Conservation (phyloP, 2,113 vertebrate genomes). For the Pachyramphus minor region DNA sequence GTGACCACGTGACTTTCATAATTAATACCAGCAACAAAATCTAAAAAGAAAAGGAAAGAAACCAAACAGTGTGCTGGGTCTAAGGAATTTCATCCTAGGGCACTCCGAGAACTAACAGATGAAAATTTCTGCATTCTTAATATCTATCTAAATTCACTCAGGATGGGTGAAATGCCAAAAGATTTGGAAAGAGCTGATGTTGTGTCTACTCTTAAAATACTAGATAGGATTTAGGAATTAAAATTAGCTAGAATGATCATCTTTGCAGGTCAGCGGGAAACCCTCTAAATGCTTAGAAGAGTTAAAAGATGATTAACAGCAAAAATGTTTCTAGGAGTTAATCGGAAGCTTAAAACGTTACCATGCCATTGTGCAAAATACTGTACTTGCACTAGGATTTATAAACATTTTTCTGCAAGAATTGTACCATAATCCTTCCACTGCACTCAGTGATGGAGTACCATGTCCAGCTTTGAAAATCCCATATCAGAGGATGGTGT, state of each 20-base stretch:
- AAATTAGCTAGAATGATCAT: background rate
- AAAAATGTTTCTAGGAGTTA: background rate
- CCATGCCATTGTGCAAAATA: background rate
- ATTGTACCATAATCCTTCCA: background rate
- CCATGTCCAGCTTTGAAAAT: background rate
- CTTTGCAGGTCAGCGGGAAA: background rate
- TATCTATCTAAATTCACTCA: background rate
- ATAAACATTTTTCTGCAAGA: background rate
- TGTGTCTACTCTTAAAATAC: background rate
- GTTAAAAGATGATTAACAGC: background rate
- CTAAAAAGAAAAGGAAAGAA: background rate
- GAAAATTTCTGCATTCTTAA: background rate
- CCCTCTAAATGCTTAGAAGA: background rate
- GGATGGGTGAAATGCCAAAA: background rate
- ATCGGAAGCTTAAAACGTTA: constrained; percentile 9
- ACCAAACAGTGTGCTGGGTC: background rate
- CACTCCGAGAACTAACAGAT: background rate
- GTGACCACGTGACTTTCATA: background rate
- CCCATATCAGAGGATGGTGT: background rate
- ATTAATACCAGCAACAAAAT: constrained; percentile 5
- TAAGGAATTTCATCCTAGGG: background rate
- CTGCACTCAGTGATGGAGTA: background rate
- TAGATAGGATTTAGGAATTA: background rate
- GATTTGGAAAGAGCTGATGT: background rate
- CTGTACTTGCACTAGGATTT: background rate